Base-by-base conservation (phyloP, 1,140 invertebrate genomes). In the Samia ricini region DNA sequence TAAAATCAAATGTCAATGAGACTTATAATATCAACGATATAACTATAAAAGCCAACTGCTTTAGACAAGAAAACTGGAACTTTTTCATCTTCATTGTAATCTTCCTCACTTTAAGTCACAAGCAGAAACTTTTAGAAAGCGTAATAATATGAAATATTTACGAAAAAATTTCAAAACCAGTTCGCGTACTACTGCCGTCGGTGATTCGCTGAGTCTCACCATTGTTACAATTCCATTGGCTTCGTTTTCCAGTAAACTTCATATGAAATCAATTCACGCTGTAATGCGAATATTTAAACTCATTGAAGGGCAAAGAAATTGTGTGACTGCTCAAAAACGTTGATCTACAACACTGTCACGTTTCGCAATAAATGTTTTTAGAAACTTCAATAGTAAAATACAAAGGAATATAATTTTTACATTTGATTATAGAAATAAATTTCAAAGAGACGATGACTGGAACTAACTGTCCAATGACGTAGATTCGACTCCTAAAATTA, bases 241-340 rank as follows among this genome's bases (percentile, higher is more conserved):
- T 42, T 15, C 12, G 19, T 29, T 59, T 59, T 49, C 15, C n/a
- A 50, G 59, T 58, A 61, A n/a, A 58, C 42, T 29, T 56, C 29
- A 62, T 62, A 66, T 22, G 20, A 69, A 69, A 74, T 64, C 69
- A 63, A 66, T 74, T 51, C 10, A 55, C 33, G n/a, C 10, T 42
- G 12, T 42, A 42, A 42, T 15, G 33, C 12, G 33, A 42, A 42
- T 42, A 42, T 4, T 42, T 26, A 8, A 26, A 26, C 3, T 12
- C n/a, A 3, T 12, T 15, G 12, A 42, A 15, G 15, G 33, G n/a
- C 33, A 42, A 42, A 42, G 33, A 42, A 15, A 42, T 15, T 15
- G 33, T 42, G 33, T 4, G n/a, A 42, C 33, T 42, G n/a, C 12
- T 42, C 33, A 7, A 42, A 42, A 42, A 7, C 33, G 10, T 29